Base-by-base conservation (phyloP, 2,888 invertebrate genomes). In the Napeogenes sylphis region DNA sequence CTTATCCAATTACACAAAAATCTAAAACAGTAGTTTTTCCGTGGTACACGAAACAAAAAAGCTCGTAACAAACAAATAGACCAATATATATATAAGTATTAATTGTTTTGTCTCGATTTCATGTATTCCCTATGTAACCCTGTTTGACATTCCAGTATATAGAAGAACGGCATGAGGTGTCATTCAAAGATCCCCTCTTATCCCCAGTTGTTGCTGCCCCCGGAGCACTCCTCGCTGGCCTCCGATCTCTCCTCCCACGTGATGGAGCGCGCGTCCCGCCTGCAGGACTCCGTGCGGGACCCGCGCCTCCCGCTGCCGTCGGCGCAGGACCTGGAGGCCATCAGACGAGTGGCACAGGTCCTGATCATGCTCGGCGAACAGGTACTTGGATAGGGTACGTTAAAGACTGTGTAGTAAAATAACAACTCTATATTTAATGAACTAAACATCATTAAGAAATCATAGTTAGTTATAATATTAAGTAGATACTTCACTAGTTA, bases 291-390 rank as follows among this genome's bases (percentile, higher is more conserved):
- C n/a, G 65, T 62, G 33, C 56, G 59, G 62, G 83, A 81, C 56
- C 60, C 78, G 6, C 75, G 81, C 21, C 72, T 84, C 54, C 74
- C 79, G 21, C 68, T 85, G 33, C 84, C 86, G n/a, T 67, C 80
- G 2, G 68, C 77, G 0, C 85, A 83, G 66, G 87, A 87, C 59
- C 63, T 88, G 46, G 85, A 85, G 38, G 81, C 84, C 57, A 84
- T 89, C 71, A 82, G 79, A 75, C 86, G 84, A 67, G 85, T 88
- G 35, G 87, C 88, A 45, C 85, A 87, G 73, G 83, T 88, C 54
- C 83, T 88, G 62, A 73, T 83, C 71, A 83, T 78, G 77, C 73
- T 89, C 5, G 88, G 88, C 66, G 82, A 87, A 77, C 85, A 88
- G 86, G 88, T 88, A 83, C 61, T 72, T 38, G 71, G 69, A 53